These are phyloP conservation scores for Australoheros facetus DNA, from an alignment of 2,797 vertebrate species.

Conservation along the genomic window DNA sequence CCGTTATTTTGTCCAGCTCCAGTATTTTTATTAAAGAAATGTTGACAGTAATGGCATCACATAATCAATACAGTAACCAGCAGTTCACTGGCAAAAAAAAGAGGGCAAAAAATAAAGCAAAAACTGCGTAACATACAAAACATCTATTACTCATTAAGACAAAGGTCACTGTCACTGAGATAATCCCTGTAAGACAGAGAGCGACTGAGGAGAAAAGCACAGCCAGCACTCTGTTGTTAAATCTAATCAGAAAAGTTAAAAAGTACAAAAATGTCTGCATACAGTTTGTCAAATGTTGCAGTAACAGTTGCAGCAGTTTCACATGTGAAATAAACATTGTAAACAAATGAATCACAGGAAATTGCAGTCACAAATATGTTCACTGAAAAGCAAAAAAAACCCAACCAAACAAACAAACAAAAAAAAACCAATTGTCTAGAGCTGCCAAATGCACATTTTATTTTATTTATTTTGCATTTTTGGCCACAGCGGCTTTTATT, in stretches of 20 bases:
- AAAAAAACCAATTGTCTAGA: constrained; percentile 3
- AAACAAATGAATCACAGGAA: constrained; percentile 53
- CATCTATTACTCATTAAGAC: constrained; percentile 8
- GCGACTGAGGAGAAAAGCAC: constrained; percentile 8
- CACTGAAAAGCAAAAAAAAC: constrained; percentile 15
- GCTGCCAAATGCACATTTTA: constrained; percentile 23
- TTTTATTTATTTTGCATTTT: no score
- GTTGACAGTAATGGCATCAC: neutral
- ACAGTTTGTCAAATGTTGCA: constrained; percentile 32
- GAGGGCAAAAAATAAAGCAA: constrained; percentile 7
- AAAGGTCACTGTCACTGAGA: constrained; percentile 8
- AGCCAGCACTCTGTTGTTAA: constrained; percentile 13
- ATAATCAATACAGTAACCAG: constrained; percentile 37
- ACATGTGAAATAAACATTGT: constrained; percentile 26
- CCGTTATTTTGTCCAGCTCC: neutral
- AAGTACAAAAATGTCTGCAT: neutral
- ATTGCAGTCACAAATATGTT: constrained; percentile 15
- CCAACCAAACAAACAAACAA: neutral
- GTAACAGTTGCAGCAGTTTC: constrained; percentile 6
- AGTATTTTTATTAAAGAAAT: constrained; percentile 10
- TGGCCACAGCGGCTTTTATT: no score
- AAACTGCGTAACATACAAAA: constrained; percentile 22
- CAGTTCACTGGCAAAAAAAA: constrained; percentile 59
- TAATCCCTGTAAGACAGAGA: neutral
- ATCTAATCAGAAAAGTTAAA: neutral